Conservation (phyloP, 2,888 invertebrate genomes). For the Tipula unca region DNA sequence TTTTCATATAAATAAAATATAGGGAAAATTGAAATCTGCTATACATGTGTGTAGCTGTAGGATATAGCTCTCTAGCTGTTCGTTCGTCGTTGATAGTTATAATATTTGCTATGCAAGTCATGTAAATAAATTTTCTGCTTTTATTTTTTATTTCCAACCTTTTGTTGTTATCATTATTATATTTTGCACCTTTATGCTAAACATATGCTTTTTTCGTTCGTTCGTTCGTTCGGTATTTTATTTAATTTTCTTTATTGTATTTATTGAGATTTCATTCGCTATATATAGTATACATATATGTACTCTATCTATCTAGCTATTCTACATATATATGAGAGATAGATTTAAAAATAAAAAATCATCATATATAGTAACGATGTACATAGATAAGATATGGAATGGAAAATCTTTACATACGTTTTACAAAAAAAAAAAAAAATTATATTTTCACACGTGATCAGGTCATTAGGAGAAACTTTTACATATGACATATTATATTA, state of each 20-base stretch:
- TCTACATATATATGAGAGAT: neutral
- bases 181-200: neutral
- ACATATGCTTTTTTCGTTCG: neutral
- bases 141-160: neutral
- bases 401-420: neutral
- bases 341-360: neutral
- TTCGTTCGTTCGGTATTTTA: neutral
- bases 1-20: neutral
- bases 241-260: conserved; percentile 14
- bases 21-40: neutral
- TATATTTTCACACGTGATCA: neutral
- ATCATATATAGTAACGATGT: neutral
- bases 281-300: too few species aligned
- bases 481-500: neutral
- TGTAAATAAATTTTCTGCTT: conserved; percentile 8
- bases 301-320: neutral
- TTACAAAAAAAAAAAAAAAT: neutral
- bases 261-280: neutral
- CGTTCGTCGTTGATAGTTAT: neutral
- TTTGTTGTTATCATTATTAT: conserved; percentile 8
- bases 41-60: neutral
- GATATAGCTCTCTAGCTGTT: neutral
- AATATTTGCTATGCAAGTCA: conserved; percentile 8
- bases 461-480: neutral
- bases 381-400: neutral